These are phyloP conservation scores for Neosilurus hyrtlii DNA, from an alignment of 2,797 vertebrate genomes.

Conservation along the genomic window DNA sequence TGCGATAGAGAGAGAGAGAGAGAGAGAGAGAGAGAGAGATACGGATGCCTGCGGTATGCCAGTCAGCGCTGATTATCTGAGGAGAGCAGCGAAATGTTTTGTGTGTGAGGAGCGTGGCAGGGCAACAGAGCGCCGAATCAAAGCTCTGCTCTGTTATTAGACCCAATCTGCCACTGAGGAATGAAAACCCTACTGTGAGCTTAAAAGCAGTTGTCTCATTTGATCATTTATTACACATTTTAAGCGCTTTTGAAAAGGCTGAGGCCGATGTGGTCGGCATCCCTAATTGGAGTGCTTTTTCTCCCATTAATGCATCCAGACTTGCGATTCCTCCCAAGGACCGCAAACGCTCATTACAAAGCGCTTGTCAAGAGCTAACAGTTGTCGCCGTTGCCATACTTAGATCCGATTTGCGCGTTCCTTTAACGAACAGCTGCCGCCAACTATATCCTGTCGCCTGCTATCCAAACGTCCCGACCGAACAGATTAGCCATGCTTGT, in stretches of 20 bases:
- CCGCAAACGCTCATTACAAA: conserved; percentile 68
- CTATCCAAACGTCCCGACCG: conserved; percentile 74
- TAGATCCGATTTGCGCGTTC: conserved; percentile 68
- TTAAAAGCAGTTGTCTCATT: conserved; percentile 77
- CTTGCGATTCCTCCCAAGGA: conserved; percentile 72
- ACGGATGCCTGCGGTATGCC: conserved; percentile 62
- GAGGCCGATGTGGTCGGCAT: conserved; percentile 71
- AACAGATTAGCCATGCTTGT: conserved; percentile 75
- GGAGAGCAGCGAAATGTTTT: conserved; percentile 66
- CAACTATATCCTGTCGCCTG: conserved; percentile 64
- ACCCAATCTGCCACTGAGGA: conserved; percentile 70
- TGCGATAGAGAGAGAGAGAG: not conserved
- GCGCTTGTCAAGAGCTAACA: conserved; percentile 75
- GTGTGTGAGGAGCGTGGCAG: conserved; percentile 60
- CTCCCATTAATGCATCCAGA: conserved; percentile 75
- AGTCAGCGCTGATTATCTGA: conserved; percentile 70
- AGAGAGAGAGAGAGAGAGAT: conserved; percentile 22
- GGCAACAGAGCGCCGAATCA: conserved; percentile 68
- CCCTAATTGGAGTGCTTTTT: conserved; percentile 74
- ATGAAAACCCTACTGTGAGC: conserved; percentile 75
- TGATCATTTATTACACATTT: conserved; percentile 82
- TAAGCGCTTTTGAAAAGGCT: conserved; percentile 77
- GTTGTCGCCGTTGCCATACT: conserved; percentile 68
- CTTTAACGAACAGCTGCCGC: conserved; percentile 69
- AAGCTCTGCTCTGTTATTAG: conserved; percentile 75